phyloP scores from a whole-genome alignment of 2,113 vertebrate genomes.

The Sterna hirundo region DNA sequence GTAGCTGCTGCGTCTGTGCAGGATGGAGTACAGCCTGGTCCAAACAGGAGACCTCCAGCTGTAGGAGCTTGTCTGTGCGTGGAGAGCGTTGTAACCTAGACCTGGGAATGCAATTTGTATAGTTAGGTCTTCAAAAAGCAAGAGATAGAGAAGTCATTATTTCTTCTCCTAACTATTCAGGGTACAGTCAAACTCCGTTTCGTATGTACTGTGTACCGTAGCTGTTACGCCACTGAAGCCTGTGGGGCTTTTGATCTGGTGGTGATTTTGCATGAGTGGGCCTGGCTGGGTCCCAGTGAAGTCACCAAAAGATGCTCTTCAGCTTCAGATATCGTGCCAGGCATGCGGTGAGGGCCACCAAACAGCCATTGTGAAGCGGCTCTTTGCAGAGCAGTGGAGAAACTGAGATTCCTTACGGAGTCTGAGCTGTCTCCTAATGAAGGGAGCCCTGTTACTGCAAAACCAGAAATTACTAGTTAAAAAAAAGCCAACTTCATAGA shows the following conservation, averaged over 20 bases:
- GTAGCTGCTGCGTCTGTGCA: not conserved
- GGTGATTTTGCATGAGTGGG: not conserved
- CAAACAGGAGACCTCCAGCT: not conserved
- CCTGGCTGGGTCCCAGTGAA: not conserved
- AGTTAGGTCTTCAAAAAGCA: not conserved
- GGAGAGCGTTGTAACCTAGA: not conserved
- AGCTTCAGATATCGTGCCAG: fast-evolving
- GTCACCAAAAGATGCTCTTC: not conserved
- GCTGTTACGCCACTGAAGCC: not conserved
- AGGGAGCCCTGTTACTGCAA: not conserved
- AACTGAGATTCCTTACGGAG: not conserved
- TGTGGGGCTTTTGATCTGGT: not conserved
- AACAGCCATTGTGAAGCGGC: not conserved
- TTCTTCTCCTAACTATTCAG: not conserved
- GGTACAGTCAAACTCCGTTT: not conserved
- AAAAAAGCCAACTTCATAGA: not conserved
- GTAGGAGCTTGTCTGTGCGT: fast-evolving
- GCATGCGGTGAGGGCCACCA: not conserved
- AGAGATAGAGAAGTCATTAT: not conserved
- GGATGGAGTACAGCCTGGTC: not conserved
- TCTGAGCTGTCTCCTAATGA: not conserved
- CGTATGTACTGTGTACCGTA: too few species aligned
- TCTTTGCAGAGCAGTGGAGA: not conserved
- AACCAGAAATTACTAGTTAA: not conserved
- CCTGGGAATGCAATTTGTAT: not conserved